These are phyloP conservation scores for Glomeris maerens DNA, from an alignment of 1,140 invertebrate species.

Conservation along the genomic window DNA sequence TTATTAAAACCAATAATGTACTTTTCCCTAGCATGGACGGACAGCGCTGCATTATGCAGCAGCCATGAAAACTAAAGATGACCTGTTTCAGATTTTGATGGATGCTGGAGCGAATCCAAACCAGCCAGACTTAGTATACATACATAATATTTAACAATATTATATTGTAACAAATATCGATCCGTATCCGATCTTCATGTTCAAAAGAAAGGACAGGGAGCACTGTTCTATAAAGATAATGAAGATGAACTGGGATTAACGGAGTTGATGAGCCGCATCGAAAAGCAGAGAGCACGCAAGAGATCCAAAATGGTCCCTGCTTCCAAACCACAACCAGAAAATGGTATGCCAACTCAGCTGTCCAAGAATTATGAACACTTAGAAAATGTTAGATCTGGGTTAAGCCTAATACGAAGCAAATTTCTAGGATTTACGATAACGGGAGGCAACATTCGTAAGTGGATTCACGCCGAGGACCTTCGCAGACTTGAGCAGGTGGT, in stretches of 20 bases:
- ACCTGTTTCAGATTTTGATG: conserved; percentile 44
- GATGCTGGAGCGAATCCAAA: conserved; percentile 47
- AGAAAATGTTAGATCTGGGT: no score
- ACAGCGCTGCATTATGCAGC: conserved; percentile 54
- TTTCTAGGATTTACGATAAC: conserved; percentile 22
- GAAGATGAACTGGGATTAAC: conserved; percentile 25
- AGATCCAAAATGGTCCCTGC: no score
- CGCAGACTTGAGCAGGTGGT: conserved; percentile 64
- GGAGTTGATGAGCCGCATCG: conserved; percentile 22
- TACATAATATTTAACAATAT: background rate
- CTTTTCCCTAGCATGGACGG: background rate
- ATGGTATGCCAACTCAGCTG: no score
- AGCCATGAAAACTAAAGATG: conserved; percentile 44
- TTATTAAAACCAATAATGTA: background rate
- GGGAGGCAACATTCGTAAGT: conserved; percentile 64
- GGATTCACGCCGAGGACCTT: conserved; percentile 79
- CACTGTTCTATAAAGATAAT: conserved; percentile 51
- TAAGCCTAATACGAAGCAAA: no score
- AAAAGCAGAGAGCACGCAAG: conserved; percentile 36
- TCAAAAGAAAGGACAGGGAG: conserved; percentile 41
- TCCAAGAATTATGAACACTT: no score
- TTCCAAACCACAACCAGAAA: no score
- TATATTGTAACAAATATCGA: background rate
- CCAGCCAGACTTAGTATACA: conserved; percentile 3
- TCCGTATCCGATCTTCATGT: no score